Percentiles rank a stretch among this genome's conserved stretches.
Conservation (phyloP, 2,113 vertebrate genomes). For the Triplophysa rosa region DNA sequence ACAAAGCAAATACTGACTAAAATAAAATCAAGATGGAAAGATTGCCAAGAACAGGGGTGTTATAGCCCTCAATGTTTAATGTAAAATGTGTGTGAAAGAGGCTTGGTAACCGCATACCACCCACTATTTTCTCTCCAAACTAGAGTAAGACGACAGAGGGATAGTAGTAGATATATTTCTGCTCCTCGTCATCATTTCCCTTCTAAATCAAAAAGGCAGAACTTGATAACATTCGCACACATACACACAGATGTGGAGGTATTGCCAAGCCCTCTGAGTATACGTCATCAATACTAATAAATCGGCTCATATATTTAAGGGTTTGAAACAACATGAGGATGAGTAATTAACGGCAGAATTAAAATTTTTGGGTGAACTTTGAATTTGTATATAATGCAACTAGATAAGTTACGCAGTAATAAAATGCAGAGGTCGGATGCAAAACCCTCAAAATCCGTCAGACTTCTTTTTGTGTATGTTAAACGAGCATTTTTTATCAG, state of each 20-base stretch:
- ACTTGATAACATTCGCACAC: neutral
- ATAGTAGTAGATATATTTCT: neutral
- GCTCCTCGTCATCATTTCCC: neutral
- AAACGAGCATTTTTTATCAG: no score
- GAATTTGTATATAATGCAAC: no score
- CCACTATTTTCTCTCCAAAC: no score
- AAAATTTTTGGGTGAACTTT: no score
- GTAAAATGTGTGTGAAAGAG: neutral
- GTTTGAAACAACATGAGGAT: no score
- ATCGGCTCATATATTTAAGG: conserved; percentile 14
- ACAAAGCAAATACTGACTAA: neutral
- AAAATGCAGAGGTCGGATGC: no score
- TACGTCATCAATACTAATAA: neutral
- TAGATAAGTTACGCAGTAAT: no score
- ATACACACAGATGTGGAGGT: conserved; percentile 12
- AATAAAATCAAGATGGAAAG: neutral
- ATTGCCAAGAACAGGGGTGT: neutral
- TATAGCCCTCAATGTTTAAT: neutral
- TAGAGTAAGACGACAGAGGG: no score
- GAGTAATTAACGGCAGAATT: no score
- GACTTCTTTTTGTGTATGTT: no score
- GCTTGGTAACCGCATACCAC: no score
- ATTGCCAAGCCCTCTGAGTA: conserved; percentile 19
- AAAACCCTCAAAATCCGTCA: no score
- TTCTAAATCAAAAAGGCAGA: neutral